A percentile compares a stretch with the other conserved stretches of the same genome.
Conservation (phyloP, 1,140 invertebrate genomes). For the Patella vulgata region DNA sequence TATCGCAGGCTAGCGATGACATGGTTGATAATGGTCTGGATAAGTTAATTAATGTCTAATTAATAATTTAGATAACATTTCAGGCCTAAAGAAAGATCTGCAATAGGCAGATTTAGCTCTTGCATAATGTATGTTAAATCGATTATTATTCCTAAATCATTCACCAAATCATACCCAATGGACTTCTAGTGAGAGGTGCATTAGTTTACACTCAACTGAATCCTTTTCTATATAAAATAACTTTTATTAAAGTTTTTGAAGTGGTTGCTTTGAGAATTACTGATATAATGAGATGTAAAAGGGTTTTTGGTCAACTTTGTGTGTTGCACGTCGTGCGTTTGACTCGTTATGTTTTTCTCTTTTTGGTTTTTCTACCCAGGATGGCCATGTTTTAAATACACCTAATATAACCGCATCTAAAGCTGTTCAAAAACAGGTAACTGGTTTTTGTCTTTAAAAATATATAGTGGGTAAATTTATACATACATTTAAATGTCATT, state of each 20-base stretch:
- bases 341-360: background rate
- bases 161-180: no score
- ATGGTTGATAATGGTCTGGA: no score
- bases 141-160: no score
- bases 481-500: constrained; percentile 76
- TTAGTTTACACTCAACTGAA: no score
- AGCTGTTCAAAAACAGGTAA: constrained; percentile 49
- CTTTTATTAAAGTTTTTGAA: background rate
- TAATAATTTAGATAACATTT: no score
- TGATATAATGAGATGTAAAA: constrained; percentile 4
- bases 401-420: constrained; percentile 51
- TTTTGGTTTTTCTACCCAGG: constrained; percentile 31
- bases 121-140: no score
- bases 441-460: background rate
- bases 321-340: background rate
- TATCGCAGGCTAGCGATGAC: no score
- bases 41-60: no score
- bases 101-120: no score
- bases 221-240: background rate
- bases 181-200: no score
- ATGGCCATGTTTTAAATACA: constrained; percentile 46
- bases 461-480: constrained; percentile 64
- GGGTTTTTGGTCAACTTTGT: constrained; percentile 9
- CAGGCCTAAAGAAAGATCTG: no score
- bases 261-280: constrained; percentile 12